These are phyloP conservation scores for Nomada lathburiana DNA, from an alignment of 2,888 invertebrate genomes.

Conservation along the genomic window DNA sequence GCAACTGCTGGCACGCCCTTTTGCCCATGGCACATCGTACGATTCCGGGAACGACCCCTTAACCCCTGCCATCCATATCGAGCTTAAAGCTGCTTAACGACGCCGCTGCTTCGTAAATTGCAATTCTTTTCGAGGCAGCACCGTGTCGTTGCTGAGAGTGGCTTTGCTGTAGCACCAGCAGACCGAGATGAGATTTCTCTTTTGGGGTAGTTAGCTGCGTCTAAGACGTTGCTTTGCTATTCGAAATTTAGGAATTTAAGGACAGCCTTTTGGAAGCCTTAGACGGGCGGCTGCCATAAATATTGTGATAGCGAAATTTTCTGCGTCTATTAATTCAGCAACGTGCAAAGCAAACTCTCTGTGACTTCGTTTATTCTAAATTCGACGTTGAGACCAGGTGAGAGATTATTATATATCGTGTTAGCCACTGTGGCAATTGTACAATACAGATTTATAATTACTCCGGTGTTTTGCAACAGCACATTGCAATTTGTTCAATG, in stretches of 20 bases:
- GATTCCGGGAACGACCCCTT: slow-evolving; percentile 61
- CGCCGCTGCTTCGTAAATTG: slow-evolving; percentile 79
- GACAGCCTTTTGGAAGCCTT: neutral
- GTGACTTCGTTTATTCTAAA: too few species aligned
- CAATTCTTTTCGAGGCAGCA: slow-evolving; percentile 64
- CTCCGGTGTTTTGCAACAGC: too few species aligned
- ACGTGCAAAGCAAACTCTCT: too few species aligned
- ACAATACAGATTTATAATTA: too few species aligned
- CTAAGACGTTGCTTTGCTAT: neutral
- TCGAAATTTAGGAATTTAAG: slow-evolving; percentile 17
- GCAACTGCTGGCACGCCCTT: slow-evolving; percentile 57
- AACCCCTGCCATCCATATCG: slow-evolving; percentile 77
- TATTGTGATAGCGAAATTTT: too few species aligned
- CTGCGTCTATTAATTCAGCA: too few species aligned
- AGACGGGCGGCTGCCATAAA: neutral
- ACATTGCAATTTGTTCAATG: too few species aligned
- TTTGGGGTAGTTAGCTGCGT: slow-evolving; percentile 14
- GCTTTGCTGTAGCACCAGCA: slow-evolving; percentile 21
- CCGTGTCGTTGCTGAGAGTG: slow-evolving; percentile 29
- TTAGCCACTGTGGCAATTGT: too few species aligned
- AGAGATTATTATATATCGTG: too few species aligned
- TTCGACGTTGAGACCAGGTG: too few species aligned
- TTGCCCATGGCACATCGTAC: slow-evolving; percentile 60
- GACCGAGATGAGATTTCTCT: slow-evolving; percentile 61
- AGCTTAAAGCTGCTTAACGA: slow-evolving; percentile 82